Percentiles rank a stretch among this genome's conserved stretches.
Evolutionary conservation across 2,888 invertebrate species (phyloP).

Genomic region (Quadroppia sp.): DNA sequence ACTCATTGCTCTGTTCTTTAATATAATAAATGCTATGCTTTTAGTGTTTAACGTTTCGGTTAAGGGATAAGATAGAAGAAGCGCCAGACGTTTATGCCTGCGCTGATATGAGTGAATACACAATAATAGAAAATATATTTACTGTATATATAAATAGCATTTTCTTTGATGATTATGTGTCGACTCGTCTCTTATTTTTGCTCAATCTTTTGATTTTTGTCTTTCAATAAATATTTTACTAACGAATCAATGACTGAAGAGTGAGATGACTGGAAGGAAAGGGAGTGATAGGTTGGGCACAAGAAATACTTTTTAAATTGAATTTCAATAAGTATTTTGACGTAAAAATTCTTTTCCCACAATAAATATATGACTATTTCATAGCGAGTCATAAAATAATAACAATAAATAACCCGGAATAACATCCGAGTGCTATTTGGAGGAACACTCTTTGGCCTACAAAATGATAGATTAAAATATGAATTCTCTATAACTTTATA

Average conservation of each 20-base stretch:
- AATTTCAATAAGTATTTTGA: too few relatives aligned
- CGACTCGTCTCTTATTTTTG: neutral
- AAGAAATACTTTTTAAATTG: too few relatives aligned
- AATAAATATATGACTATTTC: too few relatives aligned
- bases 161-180: neutral
- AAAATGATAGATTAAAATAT: too few relatives aligned
- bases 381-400: too few relatives aligned
- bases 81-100: neutral
- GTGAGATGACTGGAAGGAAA: neutral
- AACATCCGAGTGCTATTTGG: too few relatives aligned
- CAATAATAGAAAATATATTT: neutral
- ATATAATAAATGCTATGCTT: neutral
- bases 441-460: too few relatives aligned
- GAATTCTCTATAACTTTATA: too few relatives aligned
- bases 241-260: neutral
- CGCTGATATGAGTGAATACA: neutral
- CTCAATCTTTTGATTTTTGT: neutral
- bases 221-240: conserved; percentile 4
- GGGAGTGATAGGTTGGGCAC: too few relatives aligned
- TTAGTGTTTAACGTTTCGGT: neutral
- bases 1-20: neutral
- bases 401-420: too few relatives aligned
- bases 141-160: conserved; percentile 9
- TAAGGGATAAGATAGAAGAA: neutral
- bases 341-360: too few relatives aligned